Percentiles rank a stretch among this genome's conserved stretches.
Evolutionary conservation across 2,113 vertebrate species (phyloP).

Genomic region (Coryphaenoides rupestris): DNA sequence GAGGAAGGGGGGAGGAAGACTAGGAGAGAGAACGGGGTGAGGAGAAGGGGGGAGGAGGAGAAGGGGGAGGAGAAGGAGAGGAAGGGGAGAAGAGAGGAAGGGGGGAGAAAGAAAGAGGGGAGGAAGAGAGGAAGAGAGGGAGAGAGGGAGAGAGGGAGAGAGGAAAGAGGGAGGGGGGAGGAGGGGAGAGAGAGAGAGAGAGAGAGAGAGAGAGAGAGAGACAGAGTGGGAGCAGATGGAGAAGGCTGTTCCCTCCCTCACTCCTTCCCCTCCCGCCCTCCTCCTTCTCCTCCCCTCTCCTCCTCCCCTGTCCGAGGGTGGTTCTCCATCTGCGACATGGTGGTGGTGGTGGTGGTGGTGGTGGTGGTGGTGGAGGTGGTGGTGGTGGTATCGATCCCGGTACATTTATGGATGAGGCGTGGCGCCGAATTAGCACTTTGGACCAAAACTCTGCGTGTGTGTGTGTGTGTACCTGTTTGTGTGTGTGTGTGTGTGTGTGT

Average conservation of each 20-base stretch:
- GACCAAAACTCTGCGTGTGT: conserved; percentile 2
- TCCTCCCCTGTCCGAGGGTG: conserved; percentile 35
- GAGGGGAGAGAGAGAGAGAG: too few relatives aligned
- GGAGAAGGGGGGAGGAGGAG: conserved; percentile 6
- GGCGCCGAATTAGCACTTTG: conserved; percentile 33
- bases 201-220: too few relatives aligned
- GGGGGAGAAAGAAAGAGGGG: conserved; percentile 33
- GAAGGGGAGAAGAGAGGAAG: neutral
- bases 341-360: too few relatives aligned
- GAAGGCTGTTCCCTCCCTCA: conserved; percentile 25
- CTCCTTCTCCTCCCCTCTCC: conserved; percentile 37
- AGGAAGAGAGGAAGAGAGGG: too few relatives aligned
- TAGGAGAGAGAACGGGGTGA: too few relatives aligned
- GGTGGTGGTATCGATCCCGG: conserved; percentile 43
- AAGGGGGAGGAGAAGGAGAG: neutral
- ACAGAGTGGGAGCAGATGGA: conserved; percentile 24
- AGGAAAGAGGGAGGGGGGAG: too few relatives aligned
- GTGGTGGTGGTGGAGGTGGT: too few relatives aligned
- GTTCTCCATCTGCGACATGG: conserved; percentile 47
- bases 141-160: too few relatives aligned
- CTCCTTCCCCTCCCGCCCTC: too few relatives aligned
- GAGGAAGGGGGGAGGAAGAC: too few relatives aligned
- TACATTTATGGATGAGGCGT: conserved; percentile 46
- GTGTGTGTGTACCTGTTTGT: too few relatives aligned
- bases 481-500: too few relatives aligned